These are phyloP conservation scores for Melitaea athalia DNA, from an alignment of 2,888 invertebrate species.

Conservation along the genomic window DNA sequence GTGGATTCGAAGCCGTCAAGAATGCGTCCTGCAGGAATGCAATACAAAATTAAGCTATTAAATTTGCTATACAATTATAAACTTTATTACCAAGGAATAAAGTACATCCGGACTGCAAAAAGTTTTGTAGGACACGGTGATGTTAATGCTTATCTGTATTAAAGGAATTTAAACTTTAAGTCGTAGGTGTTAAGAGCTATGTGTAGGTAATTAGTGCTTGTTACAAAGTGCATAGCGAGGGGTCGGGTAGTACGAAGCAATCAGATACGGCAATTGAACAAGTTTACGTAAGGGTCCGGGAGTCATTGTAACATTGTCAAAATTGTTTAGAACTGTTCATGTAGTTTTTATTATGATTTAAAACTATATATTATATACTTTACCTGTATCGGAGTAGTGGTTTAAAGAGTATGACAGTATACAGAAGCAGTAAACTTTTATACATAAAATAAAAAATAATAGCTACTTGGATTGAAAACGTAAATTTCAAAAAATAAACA, in stretches of 20 bases:
- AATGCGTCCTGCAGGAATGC: conserved; percentile 44
- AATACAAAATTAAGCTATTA: conserved; percentile 13
- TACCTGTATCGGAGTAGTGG: too few relatives aligned
- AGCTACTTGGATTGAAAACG: too few relatives aligned
- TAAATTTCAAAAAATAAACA: too few relatives aligned
- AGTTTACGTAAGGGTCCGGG: conserved; percentile 27
- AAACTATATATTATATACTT: too few relatives aligned
- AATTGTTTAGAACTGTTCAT: conserved; percentile 30
- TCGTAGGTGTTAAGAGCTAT: conserved; percentile 56
- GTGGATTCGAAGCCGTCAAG: conserved; percentile 48
- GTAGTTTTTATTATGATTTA: background rate
- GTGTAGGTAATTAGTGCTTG: conserved; percentile 52
- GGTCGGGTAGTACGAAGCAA: conserved; percentile 49
- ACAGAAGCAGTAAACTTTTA: too few relatives aligned
- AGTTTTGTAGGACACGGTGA: conserved; percentile 16
- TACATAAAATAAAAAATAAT: too few relatives aligned
- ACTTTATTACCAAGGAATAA: conserved; percentile 34
- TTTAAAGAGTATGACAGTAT: too few relatives aligned
- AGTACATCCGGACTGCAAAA: conserved; percentile 35
- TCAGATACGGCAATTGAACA: conserved; percentile 42
- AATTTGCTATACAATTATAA: conserved; percentile 32
- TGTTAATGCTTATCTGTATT: conserved; percentile 45
- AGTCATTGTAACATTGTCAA: conserved; percentile 36
- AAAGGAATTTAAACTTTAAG: conserved; percentile 60
- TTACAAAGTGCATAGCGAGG: conserved; percentile 28